Percentiles rank a stretch among this genome's conserved stretches.
Conservation (phyloP, 2,888 invertebrate genomes). For the Eurytoma californica region DNA sequence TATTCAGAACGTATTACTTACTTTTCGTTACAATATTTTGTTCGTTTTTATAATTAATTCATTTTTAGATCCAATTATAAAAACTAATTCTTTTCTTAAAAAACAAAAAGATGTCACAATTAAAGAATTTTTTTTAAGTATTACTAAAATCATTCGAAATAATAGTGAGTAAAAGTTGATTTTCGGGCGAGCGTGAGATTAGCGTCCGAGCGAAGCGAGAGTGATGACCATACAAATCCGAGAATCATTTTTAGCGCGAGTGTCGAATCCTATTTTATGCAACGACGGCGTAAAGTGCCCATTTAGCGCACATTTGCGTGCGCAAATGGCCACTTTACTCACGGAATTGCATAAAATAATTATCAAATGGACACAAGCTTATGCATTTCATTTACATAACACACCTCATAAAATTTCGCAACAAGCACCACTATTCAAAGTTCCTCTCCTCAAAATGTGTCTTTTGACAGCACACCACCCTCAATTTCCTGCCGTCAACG, state of each 20-base stretch:
- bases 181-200: too few relatives aligned
- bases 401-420: background rate
- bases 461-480: background rate
- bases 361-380: background rate
- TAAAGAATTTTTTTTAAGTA: background rate
- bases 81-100: background rate
- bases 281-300: too few relatives aligned
- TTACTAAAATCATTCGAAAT: too few relatives aligned
- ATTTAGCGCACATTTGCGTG: too few relatives aligned
- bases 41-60: background rate
- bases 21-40: background rate
- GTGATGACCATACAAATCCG: too few relatives aligned
- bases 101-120: background rate
- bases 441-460: background rate
- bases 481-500: background rate
- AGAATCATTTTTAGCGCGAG: too few relatives aligned
- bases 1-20: background rate
- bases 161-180: too few relatives aligned
- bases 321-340: too few relatives aligned
- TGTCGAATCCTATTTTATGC: too few relatives aligned
- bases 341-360: background rate
- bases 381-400: background rate
- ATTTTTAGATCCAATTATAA: background rate
- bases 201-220: too few relatives aligned
- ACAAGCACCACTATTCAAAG: background rate